These are phyloP conservation scores for Euura lappo DNA, from an alignment of 1,140 invertebrate species.

Conservation along the genomic window DNA sequence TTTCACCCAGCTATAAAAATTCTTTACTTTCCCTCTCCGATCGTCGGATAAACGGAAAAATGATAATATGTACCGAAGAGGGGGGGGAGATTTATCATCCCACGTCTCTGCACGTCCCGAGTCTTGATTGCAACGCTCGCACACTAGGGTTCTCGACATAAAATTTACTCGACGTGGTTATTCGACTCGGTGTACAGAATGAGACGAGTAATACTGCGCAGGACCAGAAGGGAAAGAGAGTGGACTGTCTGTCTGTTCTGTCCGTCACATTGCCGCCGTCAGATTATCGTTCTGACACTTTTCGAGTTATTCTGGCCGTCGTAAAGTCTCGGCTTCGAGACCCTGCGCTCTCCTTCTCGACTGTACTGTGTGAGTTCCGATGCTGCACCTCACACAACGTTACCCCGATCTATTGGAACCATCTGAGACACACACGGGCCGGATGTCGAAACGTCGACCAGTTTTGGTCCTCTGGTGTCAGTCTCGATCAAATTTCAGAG, in stretches of 20 bases:
- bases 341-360: constrained; percentile 24
- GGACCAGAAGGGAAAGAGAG: constrained; percentile 46
- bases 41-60: too few relatives aligned
- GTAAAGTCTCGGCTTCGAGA: neutral
- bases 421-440: constrained; percentile 13
- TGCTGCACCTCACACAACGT: neutral
- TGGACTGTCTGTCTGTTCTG: constrained; percentile 56
- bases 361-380: constrained; percentile 8
- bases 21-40: too few relatives aligned
- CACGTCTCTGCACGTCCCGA: too few relatives aligned
- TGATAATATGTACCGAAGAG: too few relatives aligned
- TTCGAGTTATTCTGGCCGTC: constrained; percentile 58
- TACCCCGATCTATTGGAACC: constrained; percentile 1
- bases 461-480: constrained; percentile 41
- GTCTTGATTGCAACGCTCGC: too few relatives aligned
- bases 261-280: constrained; percentile 60
- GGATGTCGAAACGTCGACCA: constrained; percentile 37
- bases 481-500: constrained; percentile 61
- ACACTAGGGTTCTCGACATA: too few relatives aligned
- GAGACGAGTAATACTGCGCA: constrained; percentile 30
- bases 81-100: too few relatives aligned
- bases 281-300: constrained; percentile 64
- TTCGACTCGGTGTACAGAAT: constrained; percentile 17
- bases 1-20: too few relatives aligned
- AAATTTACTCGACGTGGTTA: neutral